phyloP scores from a whole-genome alignment of 2,797 vertebrate species.

The Acrossocheilus fasciatus region DNA sequence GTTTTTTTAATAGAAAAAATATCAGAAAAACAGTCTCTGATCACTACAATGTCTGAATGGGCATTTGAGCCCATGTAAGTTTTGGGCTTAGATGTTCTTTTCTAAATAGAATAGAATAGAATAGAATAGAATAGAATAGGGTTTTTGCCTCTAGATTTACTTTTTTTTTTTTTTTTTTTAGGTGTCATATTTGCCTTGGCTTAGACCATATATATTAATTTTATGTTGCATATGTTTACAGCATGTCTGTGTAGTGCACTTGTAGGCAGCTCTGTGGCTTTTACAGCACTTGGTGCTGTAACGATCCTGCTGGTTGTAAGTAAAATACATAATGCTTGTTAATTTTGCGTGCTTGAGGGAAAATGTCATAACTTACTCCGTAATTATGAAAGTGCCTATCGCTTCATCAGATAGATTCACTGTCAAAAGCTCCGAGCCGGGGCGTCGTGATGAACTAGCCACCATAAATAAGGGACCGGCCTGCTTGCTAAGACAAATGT shows the following conservation, averaged over 20 bases:
- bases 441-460: slow-evolving; percentile 65
- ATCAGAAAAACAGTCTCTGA: too few relatives aligned
- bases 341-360: slow-evolving; percentile 52
- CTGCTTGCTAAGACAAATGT: slow-evolving; percentile 86
- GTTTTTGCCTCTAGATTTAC: background rate
- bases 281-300: slow-evolving; percentile 40
- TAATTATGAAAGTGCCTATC: slow-evolving; percentile 70
- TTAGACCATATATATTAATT: background rate
- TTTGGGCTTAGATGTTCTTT: background rate
- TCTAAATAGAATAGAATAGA: background rate
- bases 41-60: background rate
- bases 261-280: slow-evolving; percentile 17
- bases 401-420: slow-evolving; percentile 62
- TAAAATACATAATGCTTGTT: slow-evolving; percentile 60
- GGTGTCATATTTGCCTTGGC: background rate
- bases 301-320: slow-evolving; percentile 31
- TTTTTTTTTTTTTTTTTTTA: background rate
- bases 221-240: background rate
- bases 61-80: background rate
- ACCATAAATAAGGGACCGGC: slow-evolving; percentile 84
- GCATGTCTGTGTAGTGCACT: slow-evolving; percentile 37
- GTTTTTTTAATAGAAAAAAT: background rate
- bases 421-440: slow-evolving; percentile 55
- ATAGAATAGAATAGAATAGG: background rate
- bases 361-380: slow-evolving; percentile 66